Conservation (phyloP, 1,140 invertebrate species). For the Pantala flavescens region DNA sequence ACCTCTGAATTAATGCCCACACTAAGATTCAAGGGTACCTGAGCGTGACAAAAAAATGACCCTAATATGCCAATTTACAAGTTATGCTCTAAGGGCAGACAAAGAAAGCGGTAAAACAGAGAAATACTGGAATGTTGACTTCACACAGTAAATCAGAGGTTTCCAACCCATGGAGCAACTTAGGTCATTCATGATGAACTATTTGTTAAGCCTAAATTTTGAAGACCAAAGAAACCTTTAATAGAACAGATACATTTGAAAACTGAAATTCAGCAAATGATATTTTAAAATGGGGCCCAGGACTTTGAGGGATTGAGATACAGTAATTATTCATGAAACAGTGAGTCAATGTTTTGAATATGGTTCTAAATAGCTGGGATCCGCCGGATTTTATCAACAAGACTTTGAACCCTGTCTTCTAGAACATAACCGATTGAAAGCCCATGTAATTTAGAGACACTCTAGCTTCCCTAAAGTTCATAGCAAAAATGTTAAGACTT, state of each 20-base stretch:
- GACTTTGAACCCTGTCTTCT: background rate
- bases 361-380: too few species aligned
- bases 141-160: background rate
- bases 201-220: too few species aligned
- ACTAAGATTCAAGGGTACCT: background rate
- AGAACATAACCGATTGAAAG: background rate
- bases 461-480: background rate
- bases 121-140: background rate
- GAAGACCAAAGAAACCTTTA: too few species aligned
- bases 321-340: too few species aligned
- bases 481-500: conserved; percentile 3
- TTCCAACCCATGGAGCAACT: too few species aligned
- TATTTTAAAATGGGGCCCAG: too few species aligned
- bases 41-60: background rate
- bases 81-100: background rate
- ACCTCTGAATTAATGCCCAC: background rate
- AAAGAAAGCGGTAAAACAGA: background rate
- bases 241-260: too few species aligned
- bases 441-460: conserved; percentile 5
- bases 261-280: too few species aligned
- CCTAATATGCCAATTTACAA: background rate
- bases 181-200: too few species aligned
- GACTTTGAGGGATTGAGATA: too few species aligned
- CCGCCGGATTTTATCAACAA: background rate
- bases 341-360: too few species aligned